phyloP scores from a whole-genome alignment of 64 coral and sea anemone genomes.

The Stichodactyla mertensii region DNA sequence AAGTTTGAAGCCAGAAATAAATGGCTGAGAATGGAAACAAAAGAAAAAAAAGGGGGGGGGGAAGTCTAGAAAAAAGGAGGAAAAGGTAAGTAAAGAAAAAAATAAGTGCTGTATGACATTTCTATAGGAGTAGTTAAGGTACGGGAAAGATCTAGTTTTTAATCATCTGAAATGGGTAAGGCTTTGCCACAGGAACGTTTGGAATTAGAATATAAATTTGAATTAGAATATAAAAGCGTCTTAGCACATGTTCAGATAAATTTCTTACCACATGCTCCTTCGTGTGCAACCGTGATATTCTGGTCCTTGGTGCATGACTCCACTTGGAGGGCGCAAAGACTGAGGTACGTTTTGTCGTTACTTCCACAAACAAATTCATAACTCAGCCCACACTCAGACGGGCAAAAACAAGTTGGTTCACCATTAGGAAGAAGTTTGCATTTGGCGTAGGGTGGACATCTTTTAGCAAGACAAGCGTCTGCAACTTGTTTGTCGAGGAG shows the following conservation, averaged over 20 bases:
- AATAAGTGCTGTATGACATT: too few relatives aligned
- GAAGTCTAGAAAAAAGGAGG: too few relatives aligned
- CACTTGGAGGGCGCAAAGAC: conserved; percentile 47
- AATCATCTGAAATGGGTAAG: too few relatives aligned
- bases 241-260: conserved; percentile 50
- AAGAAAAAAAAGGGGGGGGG: too few relatives aligned
- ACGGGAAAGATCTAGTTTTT: too few relatives aligned
- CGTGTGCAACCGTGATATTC: conserved; percentile 28
- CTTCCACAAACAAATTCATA: conserved; percentile 66
- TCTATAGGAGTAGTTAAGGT: too few relatives aligned
- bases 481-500: neutral
- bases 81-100: too few relatives aligned
- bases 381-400: conserved; percentile 5
- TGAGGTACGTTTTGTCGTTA: conserved; percentile 55
- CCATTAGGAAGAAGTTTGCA: conserved; percentile 50
- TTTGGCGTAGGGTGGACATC: conserved; percentile 53
- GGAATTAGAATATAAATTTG: neutral
- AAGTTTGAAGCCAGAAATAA: too few relatives aligned
- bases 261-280: conserved; percentile 62
- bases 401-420: conserved; percentile 70
- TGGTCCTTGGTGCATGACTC: conserved; percentile 44
- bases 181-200: too few relatives aligned
- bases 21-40: too few relatives aligned
- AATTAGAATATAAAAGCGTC: neutral
- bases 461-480: conserved; percentile 63